These are phyloP conservation scores for Fistularia tabacaria DNA, from an alignment of 2,797 vertebrate genomes.

Conservation along the genomic window DNA sequence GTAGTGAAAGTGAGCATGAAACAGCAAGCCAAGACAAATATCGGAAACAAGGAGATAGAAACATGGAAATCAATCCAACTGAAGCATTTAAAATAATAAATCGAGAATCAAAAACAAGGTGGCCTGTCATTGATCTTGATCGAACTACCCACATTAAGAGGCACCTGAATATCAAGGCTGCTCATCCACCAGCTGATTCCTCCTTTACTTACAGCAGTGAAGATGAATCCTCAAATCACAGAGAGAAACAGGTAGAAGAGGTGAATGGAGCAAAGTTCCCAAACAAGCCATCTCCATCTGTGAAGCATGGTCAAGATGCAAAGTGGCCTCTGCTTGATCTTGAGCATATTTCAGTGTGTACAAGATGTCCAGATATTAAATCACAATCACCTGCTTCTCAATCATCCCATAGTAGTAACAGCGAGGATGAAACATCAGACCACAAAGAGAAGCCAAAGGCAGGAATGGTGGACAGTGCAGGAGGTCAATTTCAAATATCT, in stretches of 20 bases:
- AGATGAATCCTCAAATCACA: constrained; percentile 2
- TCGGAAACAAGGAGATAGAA: background rate
- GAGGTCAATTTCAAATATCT: background rate
- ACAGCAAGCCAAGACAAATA: background rate
- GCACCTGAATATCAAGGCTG: background rate
- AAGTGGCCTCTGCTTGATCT: background rate
- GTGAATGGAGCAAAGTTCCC: background rate
- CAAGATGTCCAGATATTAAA: no score
- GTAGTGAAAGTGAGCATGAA: constrained; percentile 15
- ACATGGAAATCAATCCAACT: background rate
- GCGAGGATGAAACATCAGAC: constrained; percentile 12
- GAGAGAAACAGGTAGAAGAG: background rate
- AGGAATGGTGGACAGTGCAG: background rate
- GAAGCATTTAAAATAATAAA: background rate
- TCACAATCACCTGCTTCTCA: background rate
- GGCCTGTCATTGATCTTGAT: background rate
- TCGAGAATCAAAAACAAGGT: background rate
- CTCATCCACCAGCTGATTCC: constrained; percentile 4
- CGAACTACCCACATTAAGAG: constrained; percentile 2
- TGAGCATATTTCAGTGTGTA: no score
- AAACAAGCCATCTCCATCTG: no score
- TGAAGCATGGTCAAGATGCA: constrained; percentile 5
- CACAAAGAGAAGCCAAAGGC: background rate
- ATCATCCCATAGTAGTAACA: constrained; percentile 22
- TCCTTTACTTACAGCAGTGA: constrained; percentile 17